Evolutionary conservation across 2,113 vertebrate species (phyloP), one percentile per base, ranked within the genome.

Genomic region (Nerophis ophidion): DNA sequence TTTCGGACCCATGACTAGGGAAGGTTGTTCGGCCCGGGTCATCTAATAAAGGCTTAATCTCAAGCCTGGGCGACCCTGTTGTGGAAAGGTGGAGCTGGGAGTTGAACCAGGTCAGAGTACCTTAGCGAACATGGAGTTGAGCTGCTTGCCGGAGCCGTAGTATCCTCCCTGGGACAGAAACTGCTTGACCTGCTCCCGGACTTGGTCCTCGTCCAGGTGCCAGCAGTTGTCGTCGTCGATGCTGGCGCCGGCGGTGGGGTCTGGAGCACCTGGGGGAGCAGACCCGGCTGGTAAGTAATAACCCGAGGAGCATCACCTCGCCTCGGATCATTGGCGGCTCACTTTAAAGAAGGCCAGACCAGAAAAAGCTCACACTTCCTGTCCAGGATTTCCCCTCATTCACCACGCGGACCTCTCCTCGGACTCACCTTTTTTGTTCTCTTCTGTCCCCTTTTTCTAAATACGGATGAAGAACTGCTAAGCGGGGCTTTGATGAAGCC

Each of bases 101-200:
- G 26, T 26, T 19, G 4, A 47, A 52, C 33, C n/a, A n/a, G n/a
- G n/a, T n/a, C n/a, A n/a, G 14, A 5, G 2, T 86, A 99, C 97
- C 97, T 99, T 99, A 67, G 97, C 95, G 70, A 99, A 99, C 97
- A 99, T 99, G 83, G 97, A 99, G 86, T 95, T 98, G 77, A 99
- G 95, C 73, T 98, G 97, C 85, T 99, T 99, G 68, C 96, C 97
- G 19, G 97, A 96, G 77, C 97, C 93, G 48, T 97, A 99, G 89
- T 99, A 98, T 62, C 97, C 95, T 71, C 96, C 97, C 89, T 99
- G 97, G 52, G 97, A 97, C 58, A 99, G 91, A 84, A 98, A 99
- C 80, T 98, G 92, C 81, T 97, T 98, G 85, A 99, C 97, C 79
- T 99, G 97, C 87, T 99, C 97, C 80, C 94, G 89, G 72, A 99